phyloP scores from a whole-genome alignment of 2,113 vertebrate genomes.

The Cyphomyrus plagiostoma region DNA sequence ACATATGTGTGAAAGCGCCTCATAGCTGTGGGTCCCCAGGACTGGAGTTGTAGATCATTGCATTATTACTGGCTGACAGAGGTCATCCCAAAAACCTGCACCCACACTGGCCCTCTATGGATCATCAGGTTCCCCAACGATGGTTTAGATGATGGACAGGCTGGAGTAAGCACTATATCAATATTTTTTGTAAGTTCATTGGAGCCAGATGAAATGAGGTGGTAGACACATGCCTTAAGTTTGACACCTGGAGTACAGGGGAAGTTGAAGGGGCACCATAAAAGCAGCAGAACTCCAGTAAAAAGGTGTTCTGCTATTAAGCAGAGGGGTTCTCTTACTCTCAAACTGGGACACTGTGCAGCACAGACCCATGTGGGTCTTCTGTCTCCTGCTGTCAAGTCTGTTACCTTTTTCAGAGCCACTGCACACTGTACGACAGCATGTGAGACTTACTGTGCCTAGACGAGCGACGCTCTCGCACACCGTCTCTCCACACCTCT shows the following conservation, averaged over 20 bases:
- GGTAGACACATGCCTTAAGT: neutral
- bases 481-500: neutral
- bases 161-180: neutral
- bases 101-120: neutral
- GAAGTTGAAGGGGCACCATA: neutral
- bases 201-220: neutral
- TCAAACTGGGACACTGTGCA: neutral
- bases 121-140: neutral
- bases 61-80: neutral
- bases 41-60: neutral
- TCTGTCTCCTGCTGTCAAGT: neutral
- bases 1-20: neutral
- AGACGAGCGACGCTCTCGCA: neutral
- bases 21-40: neutral
- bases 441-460: neutral
- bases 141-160: neutral
- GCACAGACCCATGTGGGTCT: neutral
- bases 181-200: neutral
- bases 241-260: neutral
- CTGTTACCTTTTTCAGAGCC: slow-evolving; percentile 1
- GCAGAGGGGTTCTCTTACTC: neutral
- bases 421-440: neutral
- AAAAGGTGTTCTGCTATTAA: neutral
- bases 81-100: neutral
- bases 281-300: neutral